A percentile compares a stretch with the other conserved stretches of the same genome.
Evolutionary conservation across 2,888 invertebrate genomes (phyloP).

Genomic region (Galerucella calmariensis): DNA sequence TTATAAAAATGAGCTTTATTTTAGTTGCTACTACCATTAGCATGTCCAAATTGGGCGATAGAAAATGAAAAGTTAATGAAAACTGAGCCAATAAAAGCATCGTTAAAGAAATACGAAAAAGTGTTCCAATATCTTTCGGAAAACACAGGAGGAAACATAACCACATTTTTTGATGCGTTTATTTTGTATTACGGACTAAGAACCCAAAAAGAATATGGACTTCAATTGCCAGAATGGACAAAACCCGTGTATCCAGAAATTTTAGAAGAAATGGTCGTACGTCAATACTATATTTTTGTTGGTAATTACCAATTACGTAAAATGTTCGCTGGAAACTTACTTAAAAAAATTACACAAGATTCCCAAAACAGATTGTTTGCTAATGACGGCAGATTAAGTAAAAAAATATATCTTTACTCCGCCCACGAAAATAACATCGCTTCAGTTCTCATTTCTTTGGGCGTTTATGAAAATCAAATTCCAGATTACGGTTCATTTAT

Average conservation of each 20-base stretch:
- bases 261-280: slow-evolving; percentile 54
- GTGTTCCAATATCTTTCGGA: slow-evolving; percentile 66
- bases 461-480: slow-evolving; percentile 62
- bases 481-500: slow-evolving; percentile 54
- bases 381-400: slow-evolving; percentile 18
- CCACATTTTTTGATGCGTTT: slow-evolving; percentile 69
- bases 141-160: slow-evolving; percentile 67
- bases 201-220: slow-evolving; percentile 68
- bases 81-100: slow-evolving; percentile 62
- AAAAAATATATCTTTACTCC: slow-evolving; percentile 60
- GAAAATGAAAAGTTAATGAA: slow-evolving; percentile 33
- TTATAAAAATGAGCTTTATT: slow-evolving; percentile 2
- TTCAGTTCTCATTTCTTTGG: slow-evolving; percentile 63
- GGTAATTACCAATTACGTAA: slow-evolving; percentile 56
- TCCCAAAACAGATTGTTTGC: slow-evolving; percentile 40
- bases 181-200: slow-evolving; percentile 71
- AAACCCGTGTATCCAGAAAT: slow-evolving; percentile 57
- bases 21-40: slow-evolving; percentile 39
- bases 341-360: slow-evolving; percentile 49
- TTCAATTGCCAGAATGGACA: slow-evolving; percentile 64
- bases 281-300: slow-evolving; percentile 44
- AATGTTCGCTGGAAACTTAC: slow-evolving; percentile 46
- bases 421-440: slow-evolving; percentile 69
- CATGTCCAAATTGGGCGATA: slow-evolving; percentile 49
- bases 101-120: slow-evolving; percentile 62